Percentiles rank a stretch among this genome's conserved stretches.
phyloP scores from a whole-genome alignment of 2,797 vertebrate species.

The Zalophus californianus region DNA sequence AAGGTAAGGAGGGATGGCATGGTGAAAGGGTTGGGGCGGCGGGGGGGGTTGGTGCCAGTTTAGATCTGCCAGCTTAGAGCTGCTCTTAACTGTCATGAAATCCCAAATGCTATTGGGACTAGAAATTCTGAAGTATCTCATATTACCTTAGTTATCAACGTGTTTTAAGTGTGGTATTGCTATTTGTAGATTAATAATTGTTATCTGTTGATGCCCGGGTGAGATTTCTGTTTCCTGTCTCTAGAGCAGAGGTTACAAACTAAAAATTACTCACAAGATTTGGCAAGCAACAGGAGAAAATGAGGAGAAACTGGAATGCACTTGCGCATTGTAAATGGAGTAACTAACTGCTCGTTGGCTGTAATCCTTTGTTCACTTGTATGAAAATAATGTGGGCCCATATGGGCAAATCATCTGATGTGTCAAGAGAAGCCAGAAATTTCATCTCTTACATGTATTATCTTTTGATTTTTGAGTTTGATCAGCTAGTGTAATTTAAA shows the following conservation, averaged over 20 bases:
- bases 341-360: background rate
- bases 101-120: background rate
- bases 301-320: background rate
- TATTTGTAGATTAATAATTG: background rate
- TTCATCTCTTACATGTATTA: background rate
- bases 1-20: slow-evolving; percentile 91
- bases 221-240: background rate
- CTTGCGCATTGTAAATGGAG: background rate
- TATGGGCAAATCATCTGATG: background rate
- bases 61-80: too few relatives aligned
- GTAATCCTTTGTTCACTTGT: background rate
- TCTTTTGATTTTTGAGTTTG: slow-evolving; percentile 28
- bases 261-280: background rate
- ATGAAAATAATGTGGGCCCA: background rate
- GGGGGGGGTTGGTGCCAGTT: background rate
- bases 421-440: background rate
- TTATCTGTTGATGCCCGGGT: background rate
- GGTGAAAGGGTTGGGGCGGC: fast-evolving
- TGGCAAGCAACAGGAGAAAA: background rate
- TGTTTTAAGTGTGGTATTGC: background rate
- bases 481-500: background rate
- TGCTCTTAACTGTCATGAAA: background rate
- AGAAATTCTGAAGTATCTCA: background rate
- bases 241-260: slow-evolving; percentile 28
- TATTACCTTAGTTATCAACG: background rate